phyloP scores from a whole-genome alignment of 2,888 invertebrate genomes.

The Hydrotaea diabolus region DNA sequence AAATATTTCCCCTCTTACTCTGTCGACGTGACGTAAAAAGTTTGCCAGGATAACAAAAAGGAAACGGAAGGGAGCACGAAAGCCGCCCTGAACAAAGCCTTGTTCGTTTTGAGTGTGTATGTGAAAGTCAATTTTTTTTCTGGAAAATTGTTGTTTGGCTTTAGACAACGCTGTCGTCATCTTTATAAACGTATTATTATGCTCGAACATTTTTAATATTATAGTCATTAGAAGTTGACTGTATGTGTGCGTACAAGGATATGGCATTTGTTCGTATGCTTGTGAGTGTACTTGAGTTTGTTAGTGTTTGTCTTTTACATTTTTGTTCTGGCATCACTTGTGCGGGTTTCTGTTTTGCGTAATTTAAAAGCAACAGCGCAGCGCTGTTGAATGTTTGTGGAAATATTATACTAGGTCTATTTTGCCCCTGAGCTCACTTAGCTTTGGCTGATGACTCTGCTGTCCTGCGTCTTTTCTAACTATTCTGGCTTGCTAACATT shows the following conservation, averaged over 20 bases:
- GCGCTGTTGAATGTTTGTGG: background rate
- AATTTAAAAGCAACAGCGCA: slow-evolving; percentile 7
- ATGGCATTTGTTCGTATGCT: too few species aligned
- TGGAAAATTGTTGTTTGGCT: slow-evolving; percentile 5
- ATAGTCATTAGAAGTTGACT: slow-evolving; percentile 20
- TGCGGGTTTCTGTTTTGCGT: background rate
- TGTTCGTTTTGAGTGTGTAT: background rate
- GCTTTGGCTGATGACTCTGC: background rate
- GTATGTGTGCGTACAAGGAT: background rate
- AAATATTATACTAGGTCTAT: too few species aligned
- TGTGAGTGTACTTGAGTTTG: background rate
- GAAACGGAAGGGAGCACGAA: background rate
- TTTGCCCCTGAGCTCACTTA: background rate
- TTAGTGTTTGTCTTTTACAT: too few species aligned
- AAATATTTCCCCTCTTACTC: too few species aligned
- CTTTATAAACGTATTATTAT: slow-evolving; percentile 27
- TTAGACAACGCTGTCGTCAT: slow-evolving; percentile 21
- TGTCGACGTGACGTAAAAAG: background rate
- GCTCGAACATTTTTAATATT: slow-evolving; percentile 29
- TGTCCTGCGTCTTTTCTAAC: background rate
- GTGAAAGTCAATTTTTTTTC: background rate
- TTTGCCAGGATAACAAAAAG: background rate
- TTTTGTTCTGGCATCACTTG: background rate
- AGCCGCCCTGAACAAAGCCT: background rate
- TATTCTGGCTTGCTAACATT: background rate